phyloP scores from a whole-genome alignment of 1,140 invertebrate species.

The Drosophila guanche region DNA sequence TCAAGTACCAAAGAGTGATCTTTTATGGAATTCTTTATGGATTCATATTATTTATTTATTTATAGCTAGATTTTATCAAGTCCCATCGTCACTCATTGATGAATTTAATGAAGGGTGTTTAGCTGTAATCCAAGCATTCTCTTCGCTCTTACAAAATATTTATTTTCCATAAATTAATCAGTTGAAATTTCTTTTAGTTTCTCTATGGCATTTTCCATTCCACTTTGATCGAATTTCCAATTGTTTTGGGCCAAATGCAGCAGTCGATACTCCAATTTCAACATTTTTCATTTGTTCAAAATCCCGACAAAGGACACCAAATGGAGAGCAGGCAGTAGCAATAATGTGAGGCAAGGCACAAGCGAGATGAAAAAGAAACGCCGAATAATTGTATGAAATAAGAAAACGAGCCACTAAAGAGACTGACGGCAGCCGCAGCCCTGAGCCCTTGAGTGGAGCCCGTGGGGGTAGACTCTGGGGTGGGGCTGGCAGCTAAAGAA shows the following conservation, averaged over 20 bases:
- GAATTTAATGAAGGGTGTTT: no score
- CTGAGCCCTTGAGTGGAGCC: slow-evolving; percentile 9
- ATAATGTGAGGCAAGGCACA: background rate
- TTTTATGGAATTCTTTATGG: no score
- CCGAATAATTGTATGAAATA: slow-evolving; percentile 48
- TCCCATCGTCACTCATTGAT: no score
- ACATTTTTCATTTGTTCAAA: slow-evolving; percentile 56
- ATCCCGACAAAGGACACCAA: slow-evolving; percentile 44
- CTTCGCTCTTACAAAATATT: background rate
- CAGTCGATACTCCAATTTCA: slow-evolving; percentile 58
- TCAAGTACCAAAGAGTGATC: no score
- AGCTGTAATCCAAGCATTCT: no score
- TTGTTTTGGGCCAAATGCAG: slow-evolving; percentile 4
- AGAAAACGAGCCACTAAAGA: slow-evolving; percentile 60
- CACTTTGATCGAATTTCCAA: slow-evolving; percentile 47
- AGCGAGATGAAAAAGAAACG: slow-evolving; percentile 15
- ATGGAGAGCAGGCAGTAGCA: background rate
- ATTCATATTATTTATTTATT: no score
- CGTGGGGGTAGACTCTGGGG: slow-evolving; percentile 10
- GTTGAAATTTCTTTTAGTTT: background rate
- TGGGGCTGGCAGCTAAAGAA: slow-evolving; percentile 49
- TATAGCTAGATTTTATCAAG: no score
- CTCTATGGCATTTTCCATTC: background rate
- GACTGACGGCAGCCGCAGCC: slow-evolving; percentile 14
- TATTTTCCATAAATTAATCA: slow-evolving; percentile 23